These are phyloP conservation scores for Labeo rohita DNA, from an alignment of 2,113 vertebrate genomes.

Conservation along the genomic window DNA sequence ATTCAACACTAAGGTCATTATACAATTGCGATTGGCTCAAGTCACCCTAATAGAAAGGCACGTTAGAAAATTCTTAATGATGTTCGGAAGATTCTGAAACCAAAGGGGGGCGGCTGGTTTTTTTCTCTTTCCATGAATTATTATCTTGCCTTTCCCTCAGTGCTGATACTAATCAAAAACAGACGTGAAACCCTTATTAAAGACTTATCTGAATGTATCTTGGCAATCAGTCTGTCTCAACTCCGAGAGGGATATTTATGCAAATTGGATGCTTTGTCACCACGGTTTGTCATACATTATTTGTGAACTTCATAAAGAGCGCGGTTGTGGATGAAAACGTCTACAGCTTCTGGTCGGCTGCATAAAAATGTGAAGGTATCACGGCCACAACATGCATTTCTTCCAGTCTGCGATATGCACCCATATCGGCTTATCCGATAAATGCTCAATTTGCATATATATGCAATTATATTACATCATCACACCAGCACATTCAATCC, in stretches of 20 bases:
- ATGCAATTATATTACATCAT: slow-evolving; percentile 37
- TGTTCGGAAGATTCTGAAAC: slow-evolving; percentile 50
- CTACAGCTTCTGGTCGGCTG: neutral
- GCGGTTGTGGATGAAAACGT: neutral
- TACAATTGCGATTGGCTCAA: slow-evolving; percentile 29
- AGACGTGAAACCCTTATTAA: slow-evolving; percentile 47
- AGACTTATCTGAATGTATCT: slow-evolving; percentile 50
- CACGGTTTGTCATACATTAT: slow-evolving; percentile 24
- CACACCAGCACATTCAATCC: slow-evolving; percentile 30
- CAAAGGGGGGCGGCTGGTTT: slow-evolving; percentile 31
- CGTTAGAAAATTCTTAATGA: slow-evolving; percentile 53
- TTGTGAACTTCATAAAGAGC: slow-evolving; percentile 42
- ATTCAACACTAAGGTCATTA: slow-evolving; percentile 44
- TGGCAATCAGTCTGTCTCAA: slow-evolving; percentile 36
- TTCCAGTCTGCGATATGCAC: neutral
- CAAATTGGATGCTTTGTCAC: slow-evolving; percentile 43
- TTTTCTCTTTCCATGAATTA: slow-evolving; percentile 33
- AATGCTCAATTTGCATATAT: slow-evolving; percentile 32
- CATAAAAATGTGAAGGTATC: slow-evolving; percentile 13
- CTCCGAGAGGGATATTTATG: slow-evolving; percentile 38
- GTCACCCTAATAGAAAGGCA: slow-evolving; percentile 43
- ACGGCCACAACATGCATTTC: neutral
- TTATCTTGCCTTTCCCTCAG: slow-evolving; percentile 39
- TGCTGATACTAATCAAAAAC: slow-evolving; percentile 54
- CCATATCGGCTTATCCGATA: neutral